phyloP scores from a whole-genome alignment of 2,113 vertebrate species.

The Garra rufa region DNA sequence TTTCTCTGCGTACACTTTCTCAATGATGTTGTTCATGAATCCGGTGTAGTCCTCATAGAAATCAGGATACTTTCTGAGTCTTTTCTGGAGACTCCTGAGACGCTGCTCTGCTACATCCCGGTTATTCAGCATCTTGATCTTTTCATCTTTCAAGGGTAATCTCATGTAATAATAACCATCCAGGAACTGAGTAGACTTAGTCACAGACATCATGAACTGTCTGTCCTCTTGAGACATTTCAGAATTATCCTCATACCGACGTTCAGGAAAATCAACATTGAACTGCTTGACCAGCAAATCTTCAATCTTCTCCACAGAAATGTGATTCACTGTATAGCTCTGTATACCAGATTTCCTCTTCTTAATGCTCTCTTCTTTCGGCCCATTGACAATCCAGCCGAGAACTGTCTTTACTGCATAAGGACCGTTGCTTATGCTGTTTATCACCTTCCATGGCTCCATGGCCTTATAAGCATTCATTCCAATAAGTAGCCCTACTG shows the following conservation, averaged over 20 bases:
- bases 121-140: not conserved
- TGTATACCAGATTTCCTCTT: not conserved
- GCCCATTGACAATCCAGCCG: no score
- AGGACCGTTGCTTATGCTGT: no score
- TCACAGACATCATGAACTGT: conserved; percentile 37
- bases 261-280: conserved; percentile 40
- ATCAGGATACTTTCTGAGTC: no score
- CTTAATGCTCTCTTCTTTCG: no score
- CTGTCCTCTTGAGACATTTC: no score
- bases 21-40: no score
- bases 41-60: no score
- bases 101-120: not conserved
- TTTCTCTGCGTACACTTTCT: no score
- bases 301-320: not conserved
- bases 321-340: not conserved
- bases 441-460: not conserved
- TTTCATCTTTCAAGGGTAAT: not conserved
- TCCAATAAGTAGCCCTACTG: not conserved
- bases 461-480: not conserved
- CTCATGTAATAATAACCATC: not conserved
- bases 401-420: no score
- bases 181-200: not conserved
- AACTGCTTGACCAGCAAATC: conserved; percentile 28
- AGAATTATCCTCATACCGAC: conserved; percentile 5
- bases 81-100: not conserved